phyloP scores from a whole-genome alignment of 2,797 vertebrate genomes.

The Sylvilagus floridanus region DNA sequence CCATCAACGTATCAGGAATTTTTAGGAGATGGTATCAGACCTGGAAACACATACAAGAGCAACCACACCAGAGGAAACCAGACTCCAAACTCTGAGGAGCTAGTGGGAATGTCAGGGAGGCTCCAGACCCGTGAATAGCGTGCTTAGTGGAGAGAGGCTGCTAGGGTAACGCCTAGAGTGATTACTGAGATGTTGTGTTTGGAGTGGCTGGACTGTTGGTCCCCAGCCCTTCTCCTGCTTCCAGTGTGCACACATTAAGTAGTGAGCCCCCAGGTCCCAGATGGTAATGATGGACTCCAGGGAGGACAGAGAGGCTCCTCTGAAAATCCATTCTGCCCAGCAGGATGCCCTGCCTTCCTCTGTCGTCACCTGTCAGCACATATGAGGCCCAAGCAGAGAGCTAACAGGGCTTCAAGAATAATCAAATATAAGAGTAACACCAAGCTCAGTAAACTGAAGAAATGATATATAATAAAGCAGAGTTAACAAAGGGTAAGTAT shows the following conservation, averaged over 20 bases:
- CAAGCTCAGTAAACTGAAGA: slow-evolving; percentile 6
- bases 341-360: neutral
- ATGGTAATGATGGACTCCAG: neutral
- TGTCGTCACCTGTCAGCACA: neutral
- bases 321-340: neutral
- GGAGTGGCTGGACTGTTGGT: neutral
- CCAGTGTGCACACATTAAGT: neutral
- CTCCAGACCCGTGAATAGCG: neutral
- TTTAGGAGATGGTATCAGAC: neutral
- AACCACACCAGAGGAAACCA: neutral
- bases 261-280: neutral
- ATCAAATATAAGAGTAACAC: neutral
- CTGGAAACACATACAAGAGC: slow-evolving; percentile 35
- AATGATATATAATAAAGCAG: neutral
- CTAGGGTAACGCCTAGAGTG: neutral
- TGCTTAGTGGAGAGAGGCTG: neutral
- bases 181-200: neutral
- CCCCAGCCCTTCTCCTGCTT: neutral
- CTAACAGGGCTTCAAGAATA: neutral
- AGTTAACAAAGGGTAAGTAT: neutral
- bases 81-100: neutral
- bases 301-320: neutral
- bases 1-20: neutral
- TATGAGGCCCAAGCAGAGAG: neutral
- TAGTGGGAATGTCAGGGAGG: neutral